Base-by-base conservation (phyloP, 2,888 invertebrate genomes). In the Cephus rjabovi region DNA sequence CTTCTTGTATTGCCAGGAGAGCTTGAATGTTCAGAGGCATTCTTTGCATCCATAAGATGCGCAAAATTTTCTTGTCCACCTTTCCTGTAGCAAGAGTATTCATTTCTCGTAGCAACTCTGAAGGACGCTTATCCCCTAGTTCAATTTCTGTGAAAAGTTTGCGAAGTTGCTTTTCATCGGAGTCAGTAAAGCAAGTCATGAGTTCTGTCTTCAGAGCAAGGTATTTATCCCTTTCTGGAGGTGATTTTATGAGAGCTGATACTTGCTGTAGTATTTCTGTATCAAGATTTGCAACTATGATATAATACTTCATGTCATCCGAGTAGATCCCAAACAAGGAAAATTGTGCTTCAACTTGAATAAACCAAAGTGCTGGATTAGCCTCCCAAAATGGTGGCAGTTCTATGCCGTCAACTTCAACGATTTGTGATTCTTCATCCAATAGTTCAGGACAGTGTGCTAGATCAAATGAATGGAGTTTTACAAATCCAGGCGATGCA, bases 341-440 rank as follows among this genome's bases (percentile, higher is more conserved):
- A 76, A 83, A 83, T 23, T 81, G 76, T 15, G 82, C 71, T 56
- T 83, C 83, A 12, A 82, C 75, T 74, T 81, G 79, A 69, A n/a
- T 34, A 34, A 83, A 80, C 81, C 81, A 83, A 9, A 83, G 74
- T 56, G 69, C 40, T 12, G 78, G 69, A 34, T 80, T 76, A 69
- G 69, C 68, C 68, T 78, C 70, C 81, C 79, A 82, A 75, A 81
- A 56, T 23, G 56, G 56, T 56, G 23, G 56, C 9, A 56, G 56
- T 9, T 23, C 23, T 23, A 56, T 6, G 1, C 56, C 0, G 2
- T 56, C 2, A 56, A 15, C 6, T 23, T 23, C 1, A 56, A 1
- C 2, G 23, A 56, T 56, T 9, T 23, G 23, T 56, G 56, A 56
- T 6, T 23, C 6, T 23, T 23, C 23, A 56, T 56, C 23, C 56